phyloP scores from a whole-genome alignment of 2,888 invertebrate genomes.

The Pammene aurita region DNA sequence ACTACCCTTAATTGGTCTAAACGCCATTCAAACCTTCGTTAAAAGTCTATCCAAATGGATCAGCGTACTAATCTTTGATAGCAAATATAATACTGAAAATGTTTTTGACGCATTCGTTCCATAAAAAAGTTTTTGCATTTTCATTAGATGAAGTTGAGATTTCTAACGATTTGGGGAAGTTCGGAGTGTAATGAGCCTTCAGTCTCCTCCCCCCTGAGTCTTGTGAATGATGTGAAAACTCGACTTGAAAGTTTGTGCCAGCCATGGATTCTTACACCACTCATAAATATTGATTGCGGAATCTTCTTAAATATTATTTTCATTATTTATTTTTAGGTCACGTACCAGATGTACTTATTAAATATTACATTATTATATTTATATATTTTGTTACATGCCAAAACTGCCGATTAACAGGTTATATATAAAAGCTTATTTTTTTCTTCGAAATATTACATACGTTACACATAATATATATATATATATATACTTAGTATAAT shows the following conservation, averaged over 20 bases:
- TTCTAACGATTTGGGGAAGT: constrained; percentile 41
- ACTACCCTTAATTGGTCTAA: too few relatives aligned
- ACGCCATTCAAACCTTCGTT: too few relatives aligned
- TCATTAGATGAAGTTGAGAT: constrained; percentile 42
- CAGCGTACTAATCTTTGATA: constrained; percentile 16
- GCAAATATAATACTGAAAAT: constrained; percentile 31
- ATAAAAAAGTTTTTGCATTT: constrained; percentile 41
- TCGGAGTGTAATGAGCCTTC: constrained; percentile 41
- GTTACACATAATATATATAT: too few relatives aligned
- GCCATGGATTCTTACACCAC: constrained; percentile 39
- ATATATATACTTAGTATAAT: too few relatives aligned
- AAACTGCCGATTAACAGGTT: too few relatives aligned
- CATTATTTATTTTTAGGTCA: constrained; percentile 34
- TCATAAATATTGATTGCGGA: constrained; percentile 41
- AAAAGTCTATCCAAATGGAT: background rate
- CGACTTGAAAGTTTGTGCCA: constrained; percentile 44
- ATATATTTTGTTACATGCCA: too few relatives aligned
- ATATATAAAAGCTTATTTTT: too few relatives aligned
- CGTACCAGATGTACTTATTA: constrained; percentile 2
- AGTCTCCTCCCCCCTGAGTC: constrained; percentile 38
- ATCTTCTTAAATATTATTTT: constrained; percentile 28
- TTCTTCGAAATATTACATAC: too few relatives aligned
- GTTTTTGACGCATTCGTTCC: constrained; percentile 39
- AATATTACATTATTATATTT: background rate
- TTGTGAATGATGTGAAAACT: constrained; percentile 48